phyloP scores from a whole-genome alignment of 2,113 vertebrate genomes.

The Hippolais icterina region DNA sequence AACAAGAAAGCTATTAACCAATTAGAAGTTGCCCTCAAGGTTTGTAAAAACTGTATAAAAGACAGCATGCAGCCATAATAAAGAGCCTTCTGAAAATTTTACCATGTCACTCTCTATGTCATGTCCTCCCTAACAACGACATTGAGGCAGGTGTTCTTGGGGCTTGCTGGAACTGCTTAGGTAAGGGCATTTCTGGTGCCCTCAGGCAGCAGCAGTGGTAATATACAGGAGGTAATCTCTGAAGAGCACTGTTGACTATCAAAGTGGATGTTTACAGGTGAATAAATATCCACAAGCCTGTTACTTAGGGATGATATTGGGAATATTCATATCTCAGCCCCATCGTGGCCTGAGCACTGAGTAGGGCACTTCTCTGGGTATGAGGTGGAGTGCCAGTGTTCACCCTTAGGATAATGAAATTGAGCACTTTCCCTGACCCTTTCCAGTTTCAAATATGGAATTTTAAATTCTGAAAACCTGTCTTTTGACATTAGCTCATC shows the following conservation, averaged over 20 bases:
- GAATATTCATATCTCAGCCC: not conserved
- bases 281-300: not conserved
- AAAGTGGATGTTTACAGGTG: not conserved
- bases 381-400: not conserved
- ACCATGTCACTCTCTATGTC: not conserved
- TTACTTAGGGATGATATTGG: not conserved
- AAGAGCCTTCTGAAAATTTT: not conserved
- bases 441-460: not conserved
- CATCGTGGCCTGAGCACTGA: not conserved
- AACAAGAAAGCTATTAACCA: not conserved
- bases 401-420: not conserved
- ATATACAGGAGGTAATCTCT: not conserved
- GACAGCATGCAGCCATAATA: not conserved
- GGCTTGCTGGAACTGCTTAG: not conserved
- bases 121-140: not conserved
- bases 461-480: not conserved
- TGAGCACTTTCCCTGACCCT: not conserved
- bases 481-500: not conserved
- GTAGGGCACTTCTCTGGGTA: not conserved
- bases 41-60: not conserved
- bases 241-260: not conserved
- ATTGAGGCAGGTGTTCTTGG: not conserved
- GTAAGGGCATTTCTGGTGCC: not conserved
- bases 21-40: not conserved
- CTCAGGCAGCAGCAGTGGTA: not conserved